Evolutionary conservation across 2,797 vertebrate species (phyloP), one percentile per base, ranked within the genome.

Genomic region (Mormyrus hasselquistii): DNA sequence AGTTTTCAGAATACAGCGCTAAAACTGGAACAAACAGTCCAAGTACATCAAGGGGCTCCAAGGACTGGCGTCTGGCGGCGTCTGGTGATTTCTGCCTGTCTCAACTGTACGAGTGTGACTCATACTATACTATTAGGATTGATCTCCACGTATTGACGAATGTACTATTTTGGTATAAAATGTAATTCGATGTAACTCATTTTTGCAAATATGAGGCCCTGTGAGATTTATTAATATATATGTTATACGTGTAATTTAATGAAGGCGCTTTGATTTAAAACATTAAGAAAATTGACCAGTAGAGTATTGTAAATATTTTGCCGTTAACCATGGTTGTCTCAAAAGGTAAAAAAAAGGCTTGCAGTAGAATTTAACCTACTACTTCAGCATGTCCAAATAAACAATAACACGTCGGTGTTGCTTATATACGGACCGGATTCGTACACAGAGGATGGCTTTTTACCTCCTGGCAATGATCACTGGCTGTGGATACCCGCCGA

Each of bases 381-480:
- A 44, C 34, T 38, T n/a, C 7, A 44, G 19, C 16, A 47, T 19
- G 19, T 44, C 10, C 38, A 10, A 47, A 82, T 82, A 82, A 82
- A 82, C 38, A 85, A 49, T 44, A 44, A 29, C 44, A 52, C 82
- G 79, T 83, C 79, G n/a, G 44, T 73, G 29, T 34, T 16, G 44
- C 79, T 49, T 22, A 49, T 49, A 83, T 9, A 83, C 16, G 9
- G 79, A 44, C 7, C 79, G 38, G 79, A 44, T 83, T 47, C 8
- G 44, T 49, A 38, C 34, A n/a, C 52, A 52, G 16, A 19, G 4
- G 52, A 6, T 22, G 55, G 10, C 87, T 93, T 96, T 93, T 96
- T 94, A 97, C 96, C 95, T 96, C 96, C 4, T 41, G 92, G 88
- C 96, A 97, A 91, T 87, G 93, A 91, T 90, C 94, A 65, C 55